Percentiles rank a stretch among this genome's conserved stretches.
Evolutionary conservation across 2,888 invertebrate species (phyloP).

Genomic region (Andrena praecox): DNA sequence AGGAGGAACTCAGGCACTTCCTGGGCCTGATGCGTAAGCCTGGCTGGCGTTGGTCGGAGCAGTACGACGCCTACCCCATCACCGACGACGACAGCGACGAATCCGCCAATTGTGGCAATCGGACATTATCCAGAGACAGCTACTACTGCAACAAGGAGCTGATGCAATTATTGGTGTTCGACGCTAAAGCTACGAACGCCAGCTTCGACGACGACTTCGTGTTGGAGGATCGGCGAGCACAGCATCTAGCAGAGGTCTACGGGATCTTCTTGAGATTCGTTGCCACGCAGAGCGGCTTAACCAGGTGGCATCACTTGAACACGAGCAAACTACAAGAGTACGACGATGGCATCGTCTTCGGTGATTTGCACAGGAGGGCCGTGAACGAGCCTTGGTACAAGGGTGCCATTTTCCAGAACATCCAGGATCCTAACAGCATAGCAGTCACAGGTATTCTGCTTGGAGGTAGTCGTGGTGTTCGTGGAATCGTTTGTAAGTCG

Average conservation of each 20-base stretch:
- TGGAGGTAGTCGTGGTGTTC: too few species aligned
- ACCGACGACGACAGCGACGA: conserved; percentile 69
- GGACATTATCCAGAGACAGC: conserved; percentile 88
- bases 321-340: conserved; percentile 51
- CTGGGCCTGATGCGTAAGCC: conserved; percentile 88
- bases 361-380: conserved; percentile 90
- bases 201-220: conserved; percentile 83
- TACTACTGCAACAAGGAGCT: conserved; percentile 95
- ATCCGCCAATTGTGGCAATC: conserved; percentile 77
- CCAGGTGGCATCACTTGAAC: conserved; percentile 90
- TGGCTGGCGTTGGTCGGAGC: conserved; percentile 88
- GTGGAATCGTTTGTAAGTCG: too few species aligned
- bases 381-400: conserved; percentile 97
- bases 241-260: conserved; percentile 88
- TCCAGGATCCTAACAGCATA: conserved; percentile 88
- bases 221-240: conserved; percentile 34
- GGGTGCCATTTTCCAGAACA: conserved; percentile 94
- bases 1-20: conserved; percentile 92
- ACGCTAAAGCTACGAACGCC: conserved; percentile 90
- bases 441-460: conserved; percentile 78
- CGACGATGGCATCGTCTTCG: conserved; percentile 87
- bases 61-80: conserved; percentile 85
- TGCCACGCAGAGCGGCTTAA: conserved; percentile 95
- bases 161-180: conserved; percentile 94
- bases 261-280: conserved; percentile 93